Base-by-base conservation (phyloP, 2,888 invertebrate species). In the Melieria omissa region DNA sequence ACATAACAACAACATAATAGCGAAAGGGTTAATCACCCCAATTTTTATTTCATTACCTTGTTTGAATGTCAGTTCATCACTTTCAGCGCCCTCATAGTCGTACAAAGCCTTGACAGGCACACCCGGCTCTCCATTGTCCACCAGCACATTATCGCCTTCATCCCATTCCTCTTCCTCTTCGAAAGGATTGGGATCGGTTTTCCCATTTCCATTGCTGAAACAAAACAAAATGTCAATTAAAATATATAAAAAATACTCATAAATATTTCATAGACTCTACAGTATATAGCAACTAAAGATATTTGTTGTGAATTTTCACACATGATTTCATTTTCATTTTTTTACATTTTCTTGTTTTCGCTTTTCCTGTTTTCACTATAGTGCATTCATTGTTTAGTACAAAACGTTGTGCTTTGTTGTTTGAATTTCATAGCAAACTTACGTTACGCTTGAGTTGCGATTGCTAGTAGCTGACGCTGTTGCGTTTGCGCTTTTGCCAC, bases 61-160 rank as follows among this genome's bases (percentile, higher is more conserved):
- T 88, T 96, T 93, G 88, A 99, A 98, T 88, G 93, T 95, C 69
- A 99, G 92, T 88, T 99, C 99, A 88, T 99, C 99, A 81, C 94
- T 95, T 90, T 99, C 99, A 2, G 97, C 96, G 77, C 97, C 98
- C 78, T 95, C 95, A 84, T 99, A 99, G 88, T 98, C 97, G 87
- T 98, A 99, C 49, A 99, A 89, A 58, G 98, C 99, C 81, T 95
- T 92, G 64, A 98, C 98, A 49, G 96, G 95, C 81, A 97, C 93
- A 60, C 97, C 97, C 12, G 96, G 96, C 88, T 97, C 96, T 47
- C 97, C 97, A 75, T 93, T 95, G 88, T 97, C 97, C 16, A 95
- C 94, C 77, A 97, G 89, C 45, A 95, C 92, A 76, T 95, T 96
- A 80, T 90, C 90, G 49, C 87, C 89, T 78, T 90, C 90, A 70